A percentile compares a stretch with the other conserved stretches of the same genome.
phyloP scores from a whole-genome alignment of 2,888 invertebrate species.

The Drosophila formosana region DNA sequence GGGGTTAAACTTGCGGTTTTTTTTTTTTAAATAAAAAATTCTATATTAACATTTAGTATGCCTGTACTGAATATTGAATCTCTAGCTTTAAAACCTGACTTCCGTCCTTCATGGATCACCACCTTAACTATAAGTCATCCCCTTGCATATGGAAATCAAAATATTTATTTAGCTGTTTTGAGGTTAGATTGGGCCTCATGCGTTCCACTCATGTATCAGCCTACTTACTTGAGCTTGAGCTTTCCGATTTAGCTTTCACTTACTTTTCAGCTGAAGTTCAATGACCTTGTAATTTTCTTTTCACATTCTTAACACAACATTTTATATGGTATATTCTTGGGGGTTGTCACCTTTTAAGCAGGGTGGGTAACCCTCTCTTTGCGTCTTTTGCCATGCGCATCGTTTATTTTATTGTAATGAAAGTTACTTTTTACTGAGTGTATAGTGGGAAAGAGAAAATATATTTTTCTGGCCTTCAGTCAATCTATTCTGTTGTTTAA shows the following conservation, averaged over 20 bases:
- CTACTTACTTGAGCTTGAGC: constrained; percentile 30
- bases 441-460: too few species aligned
- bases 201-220: constrained; percentile 24
- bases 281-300: constrained; percentile 73
- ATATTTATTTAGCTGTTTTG: constrained; percentile 25
- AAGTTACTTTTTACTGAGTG: constrained; percentile 44
- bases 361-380: constrained; percentile 55
- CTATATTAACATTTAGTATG: too few species aligned
- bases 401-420: constrained; percentile 34
- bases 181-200: constrained; percentile 53
- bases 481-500: too few species aligned
- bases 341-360: constrained; percentile 25
- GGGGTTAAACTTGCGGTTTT: too few species aligned
- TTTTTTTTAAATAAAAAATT: too few species aligned
- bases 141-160: not conserved
- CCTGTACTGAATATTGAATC: too few species aligned
- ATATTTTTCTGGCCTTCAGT: too few species aligned
- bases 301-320: constrained; percentile 69
- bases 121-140: too few species aligned
- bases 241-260: constrained; percentile 60
- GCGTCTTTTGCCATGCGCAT: constrained; percentile 68
- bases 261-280: constrained; percentile 58
- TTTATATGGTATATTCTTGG: constrained; percentile 35
- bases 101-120: too few species aligned
- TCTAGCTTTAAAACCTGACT: too few species aligned